Conservation (phyloP, 2,888 invertebrate genomes). For the Caprella mutica region DNA sequence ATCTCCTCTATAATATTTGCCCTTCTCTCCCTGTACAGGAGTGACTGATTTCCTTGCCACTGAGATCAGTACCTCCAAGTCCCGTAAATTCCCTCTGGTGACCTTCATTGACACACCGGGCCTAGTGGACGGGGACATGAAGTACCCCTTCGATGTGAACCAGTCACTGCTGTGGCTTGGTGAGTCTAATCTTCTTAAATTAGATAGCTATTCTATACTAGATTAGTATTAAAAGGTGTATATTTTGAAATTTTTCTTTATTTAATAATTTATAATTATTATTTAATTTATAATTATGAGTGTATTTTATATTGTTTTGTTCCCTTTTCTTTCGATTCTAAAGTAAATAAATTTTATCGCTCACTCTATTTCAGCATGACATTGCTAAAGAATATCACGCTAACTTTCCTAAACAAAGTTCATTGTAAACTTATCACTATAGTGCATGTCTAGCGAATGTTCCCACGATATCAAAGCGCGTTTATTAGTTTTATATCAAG, state of each 20-base stretch:
- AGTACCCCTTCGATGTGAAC: conserved; percentile 50
- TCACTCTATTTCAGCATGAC: too few relatives aligned
- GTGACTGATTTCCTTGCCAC: conserved; percentile 48
- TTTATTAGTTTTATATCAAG: too few relatives aligned
- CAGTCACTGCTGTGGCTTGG: conserved; percentile 48
- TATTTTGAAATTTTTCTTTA: not conserved
- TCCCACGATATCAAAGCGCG: too few relatives aligned
- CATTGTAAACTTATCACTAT: too few relatives aligned
- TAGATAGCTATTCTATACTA: not conserved
- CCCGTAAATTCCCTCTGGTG: conserved; percentile 48
- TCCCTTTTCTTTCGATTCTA: too few relatives aligned
- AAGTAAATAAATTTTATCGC: too few relatives aligned
- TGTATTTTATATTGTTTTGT: too few relatives aligned
- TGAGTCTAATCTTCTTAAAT: conserved; percentile 34
- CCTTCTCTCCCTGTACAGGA: conserved; percentile 42
- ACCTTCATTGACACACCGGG: conserved; percentile 52
- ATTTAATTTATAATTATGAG: too few relatives aligned
- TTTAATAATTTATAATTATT: not conserved
- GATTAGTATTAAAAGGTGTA: not conserved
- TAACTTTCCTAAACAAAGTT: too few relatives aligned
- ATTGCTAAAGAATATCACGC: too few relatives aligned
- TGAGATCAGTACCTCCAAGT: conserved; percentile 48
- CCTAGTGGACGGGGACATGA: conserved; percentile 50
- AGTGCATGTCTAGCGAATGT: too few relatives aligned
- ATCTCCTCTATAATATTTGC: too few relatives aligned